Evolutionary conservation across 2,797 vertebrate genomes (phyloP).

Genomic region (Synaphobranchus kaupii): DNA sequence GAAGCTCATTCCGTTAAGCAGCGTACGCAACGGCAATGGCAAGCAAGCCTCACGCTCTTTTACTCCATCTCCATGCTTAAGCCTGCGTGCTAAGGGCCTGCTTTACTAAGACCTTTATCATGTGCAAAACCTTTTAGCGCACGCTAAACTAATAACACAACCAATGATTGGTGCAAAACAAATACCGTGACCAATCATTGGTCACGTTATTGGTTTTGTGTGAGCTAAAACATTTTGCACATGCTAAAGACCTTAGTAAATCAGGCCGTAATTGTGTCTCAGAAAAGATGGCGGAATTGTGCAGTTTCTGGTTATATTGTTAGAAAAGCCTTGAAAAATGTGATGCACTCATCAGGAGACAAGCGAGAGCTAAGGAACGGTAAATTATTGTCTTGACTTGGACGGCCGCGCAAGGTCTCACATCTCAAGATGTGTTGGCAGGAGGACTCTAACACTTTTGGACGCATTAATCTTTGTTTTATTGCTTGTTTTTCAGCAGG

Average conservation of each 20-base stretch:
- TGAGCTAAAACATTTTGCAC: too few species aligned
- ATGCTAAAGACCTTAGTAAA: too few species aligned
- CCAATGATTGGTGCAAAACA: too few species aligned
- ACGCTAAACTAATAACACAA: too few species aligned
- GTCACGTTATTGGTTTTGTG: too few species aligned
- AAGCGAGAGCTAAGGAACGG: not conserved
- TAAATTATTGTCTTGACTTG: not conserved
- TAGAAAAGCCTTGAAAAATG: not conserved
- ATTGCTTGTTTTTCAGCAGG: slow-evolving; percentile 10
- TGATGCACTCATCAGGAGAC: not conserved
- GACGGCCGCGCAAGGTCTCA: not conserved
- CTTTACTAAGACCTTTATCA: too few species aligned
- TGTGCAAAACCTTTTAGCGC: too few species aligned
- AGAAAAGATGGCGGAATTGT: not conserved
- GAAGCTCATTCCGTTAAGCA: not conserved
- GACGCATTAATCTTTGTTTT: not conserved
- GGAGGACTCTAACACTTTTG: not conserved
- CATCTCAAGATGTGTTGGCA: not conserved
- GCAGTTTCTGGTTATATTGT: not conserved
- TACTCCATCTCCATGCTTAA: not conserved
- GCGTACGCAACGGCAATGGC: not conserved
- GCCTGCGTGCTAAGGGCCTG: not conserved
- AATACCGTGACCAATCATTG: too few species aligned
- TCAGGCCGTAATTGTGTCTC: too few species aligned
- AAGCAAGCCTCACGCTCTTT: not conserved